These are phyloP conservation scores for Sebastes taczanowskii DNA, from an alignment of 2,797 vertebrate species.

Conservation along the genomic window DNA sequence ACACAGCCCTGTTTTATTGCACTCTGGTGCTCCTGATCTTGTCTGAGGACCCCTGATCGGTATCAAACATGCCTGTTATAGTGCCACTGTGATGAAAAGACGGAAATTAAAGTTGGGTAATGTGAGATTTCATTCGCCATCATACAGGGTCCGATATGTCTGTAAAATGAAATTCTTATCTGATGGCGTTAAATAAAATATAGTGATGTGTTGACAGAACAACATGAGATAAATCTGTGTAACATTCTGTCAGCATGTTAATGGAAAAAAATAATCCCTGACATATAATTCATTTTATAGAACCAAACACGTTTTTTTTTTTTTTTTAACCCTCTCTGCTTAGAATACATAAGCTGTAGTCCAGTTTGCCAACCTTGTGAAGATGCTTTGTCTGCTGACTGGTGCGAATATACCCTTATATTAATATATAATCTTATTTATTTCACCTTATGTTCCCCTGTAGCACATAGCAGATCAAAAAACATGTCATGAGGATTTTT, in stretches of 20 bases:
- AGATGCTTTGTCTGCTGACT: slow-evolving; percentile 4
- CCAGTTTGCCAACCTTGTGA: slow-evolving; percentile 1
- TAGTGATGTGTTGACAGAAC: slow-evolving; percentile 1
- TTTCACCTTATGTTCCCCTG: slow-evolving; percentile 4
- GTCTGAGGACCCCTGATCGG: neutral
- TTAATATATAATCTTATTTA: slow-evolving; percentile 4
- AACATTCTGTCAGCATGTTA: slow-evolving; percentile 14
- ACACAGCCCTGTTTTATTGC: neutral
- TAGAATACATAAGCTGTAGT: slow-evolving; percentile 8
- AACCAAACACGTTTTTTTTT: neutral
- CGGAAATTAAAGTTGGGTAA: slow-evolving; percentile 37
- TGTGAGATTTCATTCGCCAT: slow-evolving; percentile 5
- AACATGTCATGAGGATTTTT: slow-evolving; percentile 10
- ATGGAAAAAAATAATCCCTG: neutral
- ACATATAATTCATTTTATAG: slow-evolving; percentile 21
- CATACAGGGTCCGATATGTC: slow-evolving; percentile 6
- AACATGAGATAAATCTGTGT: slow-evolving; percentile 4
- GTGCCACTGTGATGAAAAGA: neutral
- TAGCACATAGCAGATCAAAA: neutral
- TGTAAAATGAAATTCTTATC: slow-evolving; percentile 18
- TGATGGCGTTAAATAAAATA: slow-evolving; percentile 22
- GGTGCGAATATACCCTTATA: neutral
- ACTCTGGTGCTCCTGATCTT: neutral
- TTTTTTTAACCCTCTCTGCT: neutral
- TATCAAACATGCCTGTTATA: slow-evolving; percentile 14